Base-by-base conservation (phyloP, 2,888 invertebrate species). In the Fabriciana adippe region DNA sequence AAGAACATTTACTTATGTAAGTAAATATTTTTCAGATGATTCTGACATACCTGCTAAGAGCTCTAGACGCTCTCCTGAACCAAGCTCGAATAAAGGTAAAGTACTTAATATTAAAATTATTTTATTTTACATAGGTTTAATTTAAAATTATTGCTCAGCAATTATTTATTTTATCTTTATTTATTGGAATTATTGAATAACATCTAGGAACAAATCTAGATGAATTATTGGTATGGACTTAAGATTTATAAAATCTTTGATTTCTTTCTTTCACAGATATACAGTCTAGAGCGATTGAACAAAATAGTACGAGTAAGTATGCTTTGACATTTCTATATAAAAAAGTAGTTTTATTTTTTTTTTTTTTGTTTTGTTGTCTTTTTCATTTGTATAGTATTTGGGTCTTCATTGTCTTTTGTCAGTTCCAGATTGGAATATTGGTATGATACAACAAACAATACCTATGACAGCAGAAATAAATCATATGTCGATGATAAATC, bases 341-440 rank as follows among this genome's bases (percentile, higher is more conserved):
- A n/a, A 55, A 41, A 11, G 14, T n/a, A 8, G 57, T 65, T 45
- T 47, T 47, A 26, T 21, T 55, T n/a, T 4, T 0, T n/a, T 50
- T 41, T 8, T 8, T 21, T n/a, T 5, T 47, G 21, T 47, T 8
- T 26, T 47, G 15, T n/a, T 47, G 41, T 21, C 15, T 21, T 45
- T 13, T 45, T 35, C n/a, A n/a, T 47, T 3, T 16, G 21, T 57
- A 15, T 57, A 15, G 45, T 6, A 16, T 48, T 26, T n/a, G 48
- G 59, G 41, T 51, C 14, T 21, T 55, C 41, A 54, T 55, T 15
- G 54, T 60, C 51, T 68, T 50, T 50, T 59, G 18, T 63, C 53
- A 79, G 77, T 87, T 89, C 75, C 88, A 88, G 89, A 82, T 72
- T 87, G 86, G 87, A 77, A 76, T 70, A 26, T 81, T 45, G 72